These are phyloP conservation scores for Pituophis catenifer DNA, from an alignment of 2,113 vertebrate species.

Conservation along the genomic window DNA sequence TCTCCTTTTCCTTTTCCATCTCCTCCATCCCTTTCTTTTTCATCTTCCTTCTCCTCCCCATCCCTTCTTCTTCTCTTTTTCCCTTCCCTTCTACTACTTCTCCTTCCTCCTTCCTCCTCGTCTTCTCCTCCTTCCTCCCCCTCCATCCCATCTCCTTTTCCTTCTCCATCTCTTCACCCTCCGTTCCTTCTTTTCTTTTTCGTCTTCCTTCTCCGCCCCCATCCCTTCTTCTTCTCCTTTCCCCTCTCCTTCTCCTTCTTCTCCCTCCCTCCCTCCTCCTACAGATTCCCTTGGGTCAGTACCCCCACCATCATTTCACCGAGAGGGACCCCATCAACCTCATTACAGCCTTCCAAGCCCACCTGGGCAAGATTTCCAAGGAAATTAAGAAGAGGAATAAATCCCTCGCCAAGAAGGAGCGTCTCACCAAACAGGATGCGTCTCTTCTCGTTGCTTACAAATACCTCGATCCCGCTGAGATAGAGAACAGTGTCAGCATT, in stretches of 20 bases:
- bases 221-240: no score
- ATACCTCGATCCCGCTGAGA: not conserved
- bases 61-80: no score
- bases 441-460: not conserved
- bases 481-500: constrained; percentile 4
- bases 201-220: no score
- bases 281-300: not conserved
- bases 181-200: no score
- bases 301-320: not conserved
- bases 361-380: not conserved
- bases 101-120: no score
- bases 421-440: accelerated
- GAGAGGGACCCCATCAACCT: not conserved
- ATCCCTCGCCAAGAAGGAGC: not conserved
- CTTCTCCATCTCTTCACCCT: no score
- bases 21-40: not conserved
- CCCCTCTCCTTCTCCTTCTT: not conserved
- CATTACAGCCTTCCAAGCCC: not conserved
- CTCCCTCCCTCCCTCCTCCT: not conserved
- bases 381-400: not conserved
- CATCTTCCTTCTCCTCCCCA: not conserved
- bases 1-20: not conserved
- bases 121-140: no score
- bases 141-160: no score
- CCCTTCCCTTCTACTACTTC: no score